Evolutionary conservation across 2,113 vertebrate genomes (phyloP).

Genomic region (Aphyosemion australe): DNA sequence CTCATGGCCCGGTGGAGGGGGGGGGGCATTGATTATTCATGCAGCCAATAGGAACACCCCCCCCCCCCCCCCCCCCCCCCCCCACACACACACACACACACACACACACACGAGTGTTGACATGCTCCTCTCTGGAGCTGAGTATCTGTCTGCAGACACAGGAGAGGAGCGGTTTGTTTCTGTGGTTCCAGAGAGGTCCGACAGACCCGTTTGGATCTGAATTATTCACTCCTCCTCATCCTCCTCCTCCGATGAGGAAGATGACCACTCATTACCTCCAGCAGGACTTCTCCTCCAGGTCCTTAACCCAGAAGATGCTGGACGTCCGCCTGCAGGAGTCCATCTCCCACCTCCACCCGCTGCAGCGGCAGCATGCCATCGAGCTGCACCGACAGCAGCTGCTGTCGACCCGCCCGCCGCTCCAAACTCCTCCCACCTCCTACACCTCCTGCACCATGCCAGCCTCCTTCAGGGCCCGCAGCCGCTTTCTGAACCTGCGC

Average conservation of each 20-base stretch:
- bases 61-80: slow-evolving; percentile 43
- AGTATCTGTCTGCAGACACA: slow-evolving; percentile 77
- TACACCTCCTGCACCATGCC: slow-evolving; percentile 76
- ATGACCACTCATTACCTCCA: slow-evolving; percentile 64
- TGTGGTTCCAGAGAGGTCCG: not conserved
- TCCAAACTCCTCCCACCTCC: slow-evolving; percentile 29
- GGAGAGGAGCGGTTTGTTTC: slow-evolving; percentile 35
- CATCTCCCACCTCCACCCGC: slow-evolving; percentile 57
- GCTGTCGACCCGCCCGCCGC: not conserved
- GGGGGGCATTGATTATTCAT: slow-evolving; percentile 86
- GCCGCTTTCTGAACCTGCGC: slow-evolving; percentile 83
- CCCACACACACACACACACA: no score
- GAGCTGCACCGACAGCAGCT: slow-evolving; percentile 53
- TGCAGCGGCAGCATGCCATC: slow-evolving; percentile 64
- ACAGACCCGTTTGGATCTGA: not conserved
- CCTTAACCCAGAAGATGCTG: slow-evolving; percentile 41
- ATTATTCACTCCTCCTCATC: not conserved
- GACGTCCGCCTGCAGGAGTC: slow-evolving; percentile 32
- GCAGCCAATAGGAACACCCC: slow-evolving; percentile 69
- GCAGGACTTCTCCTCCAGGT: slow-evolving; percentile 45
- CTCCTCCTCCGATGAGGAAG: not conserved
- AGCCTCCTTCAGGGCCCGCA: slow-evolving; percentile 75
- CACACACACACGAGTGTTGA: no score
- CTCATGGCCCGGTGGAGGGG: slow-evolving; percentile 16
- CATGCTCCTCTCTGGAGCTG: slow-evolving; percentile 67